Conservation (phyloP, 2,797 vertebrate species). For the Parambassis ranga region DNA sequence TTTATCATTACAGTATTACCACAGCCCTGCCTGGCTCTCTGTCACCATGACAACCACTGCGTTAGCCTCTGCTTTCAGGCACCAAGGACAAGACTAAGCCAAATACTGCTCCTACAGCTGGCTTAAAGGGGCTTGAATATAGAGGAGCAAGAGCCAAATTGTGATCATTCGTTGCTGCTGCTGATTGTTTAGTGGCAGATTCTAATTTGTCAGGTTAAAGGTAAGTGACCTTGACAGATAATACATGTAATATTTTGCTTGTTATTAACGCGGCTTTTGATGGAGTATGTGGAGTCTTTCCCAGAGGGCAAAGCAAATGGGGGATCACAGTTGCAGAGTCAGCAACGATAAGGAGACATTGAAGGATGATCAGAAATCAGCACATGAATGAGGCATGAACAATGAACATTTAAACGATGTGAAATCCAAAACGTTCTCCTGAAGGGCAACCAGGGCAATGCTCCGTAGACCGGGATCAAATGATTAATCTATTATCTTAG, state of each 20-base stretch:
- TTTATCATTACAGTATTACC: conserved; percentile 81
- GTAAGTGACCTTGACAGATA: conserved; percentile 55
- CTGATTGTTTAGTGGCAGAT: conserved; percentile 25
- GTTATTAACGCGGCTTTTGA: conserved; percentile 9
- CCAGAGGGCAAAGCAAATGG: conserved; percentile 51
- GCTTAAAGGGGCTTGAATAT: conserved; percentile 38
- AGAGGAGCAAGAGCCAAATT: conserved; percentile 26
- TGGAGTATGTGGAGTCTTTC: conserved; percentile 25
- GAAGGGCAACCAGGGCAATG: conserved; percentile 39
- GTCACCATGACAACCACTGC: conserved; percentile 82
- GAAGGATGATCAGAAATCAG: conserved; percentile 53
- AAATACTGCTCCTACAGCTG: conserved; percentile 70
- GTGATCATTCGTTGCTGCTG: conserved; percentile 4
- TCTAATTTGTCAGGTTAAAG: conserved; percentile 13
- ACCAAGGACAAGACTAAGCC: conserved; percentile 78
- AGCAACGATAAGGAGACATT: conserved; percentile 59
- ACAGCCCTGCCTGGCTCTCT: conserved; percentile 77
- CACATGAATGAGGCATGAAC: conserved; percentile 51
- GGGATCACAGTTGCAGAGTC: conserved; percentile 50
- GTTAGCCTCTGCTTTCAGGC: conserved; percentile 81
- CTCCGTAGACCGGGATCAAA: background rate
- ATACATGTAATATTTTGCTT: background rate
- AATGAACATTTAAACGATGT: conserved; percentile 41
- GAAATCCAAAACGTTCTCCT: conserved; percentile 21
- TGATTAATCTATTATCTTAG: conserved; percentile 57